A percentile compares a stretch with the other conserved stretches of the same genome.
These are phyloP conservation scores for Rotaria socialis DNA, from an alignment of 2,888 invertebrate genomes.

Conservation along the genomic window DNA sequence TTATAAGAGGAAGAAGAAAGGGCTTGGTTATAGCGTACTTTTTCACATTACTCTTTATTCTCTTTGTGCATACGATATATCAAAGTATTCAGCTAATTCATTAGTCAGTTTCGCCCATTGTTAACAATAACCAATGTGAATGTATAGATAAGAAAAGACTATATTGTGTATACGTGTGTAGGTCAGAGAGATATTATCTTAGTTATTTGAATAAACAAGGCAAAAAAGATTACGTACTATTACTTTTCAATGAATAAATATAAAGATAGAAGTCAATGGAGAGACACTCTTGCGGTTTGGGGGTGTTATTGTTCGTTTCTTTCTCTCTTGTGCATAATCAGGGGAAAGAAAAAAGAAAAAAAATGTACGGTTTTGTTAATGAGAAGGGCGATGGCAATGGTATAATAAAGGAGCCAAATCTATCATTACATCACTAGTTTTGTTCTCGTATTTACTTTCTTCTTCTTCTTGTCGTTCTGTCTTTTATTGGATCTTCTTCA, in stretches of 20 bases:
- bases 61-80: neutral
- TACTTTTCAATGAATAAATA: neutral
- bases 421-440: neutral
- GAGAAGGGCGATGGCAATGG: too few species aligned
- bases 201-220: neutral
- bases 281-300: too few species aligned
- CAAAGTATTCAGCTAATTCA: neutral
- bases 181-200: neutral
- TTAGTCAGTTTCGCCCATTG: neutral
- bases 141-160: neutral
- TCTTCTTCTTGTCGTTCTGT: neutral
- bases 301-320: neutral
- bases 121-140: neutral
- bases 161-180: neutral
- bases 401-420: neutral
- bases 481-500: neutral
- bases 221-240: neutral
- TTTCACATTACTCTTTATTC: neutral
- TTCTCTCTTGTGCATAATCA: neutral
- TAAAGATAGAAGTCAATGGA: neutral
- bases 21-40: too few species aligned
- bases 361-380: neutral
- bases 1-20: too few species aligned
- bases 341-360: neutral
- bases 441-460: neutral